Conservation (phyloP, 2,888 invertebrate genomes). For the Drosophila quinaria region DNA sequence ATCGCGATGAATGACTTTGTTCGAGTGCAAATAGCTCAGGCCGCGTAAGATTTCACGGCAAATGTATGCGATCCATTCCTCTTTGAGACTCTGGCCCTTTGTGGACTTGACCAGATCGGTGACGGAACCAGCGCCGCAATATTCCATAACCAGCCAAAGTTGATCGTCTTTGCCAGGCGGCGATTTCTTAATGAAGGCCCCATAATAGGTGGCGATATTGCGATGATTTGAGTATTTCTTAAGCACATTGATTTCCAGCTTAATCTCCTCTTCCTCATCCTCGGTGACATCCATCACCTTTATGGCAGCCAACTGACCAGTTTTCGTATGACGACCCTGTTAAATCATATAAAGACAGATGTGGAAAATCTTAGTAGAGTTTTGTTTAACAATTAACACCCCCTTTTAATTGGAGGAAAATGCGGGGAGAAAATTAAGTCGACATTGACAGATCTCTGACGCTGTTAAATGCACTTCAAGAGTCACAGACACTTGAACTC, state of each 20-base stretch:
- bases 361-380: background rate
- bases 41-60: slow-evolving; percentile 98
- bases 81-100: slow-evolving; percentile 98
- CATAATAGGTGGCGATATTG: slow-evolving; percentile 99
- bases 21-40: slow-evolving; percentile 98
- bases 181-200: slow-evolving; percentile 99
- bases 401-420: background rate
- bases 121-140: slow-evolving; percentile 99
- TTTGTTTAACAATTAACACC: slow-evolving; percentile 50
- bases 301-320: slow-evolving; percentile 99
- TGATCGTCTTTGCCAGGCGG: slow-evolving; percentile 99
- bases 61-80: slow-evolving; percentile 99
- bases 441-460: slow-evolving; percentile 31
- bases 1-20: slow-evolving; percentile 99
- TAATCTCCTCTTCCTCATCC: slow-evolving; percentile 99
- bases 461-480: slow-evolving; percentile 51
- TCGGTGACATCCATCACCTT: slow-evolving; percentile 99
- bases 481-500: slow-evolving; percentile 47
- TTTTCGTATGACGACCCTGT: slow-evolving; percentile 99
- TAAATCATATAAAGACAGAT: slow-evolving; percentile 37
- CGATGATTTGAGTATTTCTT: slow-evolving; percentile 99
- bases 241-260: slow-evolving; percentile 99
- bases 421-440: background rate
- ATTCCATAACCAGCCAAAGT: slow-evolving; percentile 99
- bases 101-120: slow-evolving; percentile 99